Evolutionary conservation across 2,888 invertebrate species (phyloP), one percentile per base, ranked within the genome.

Genomic region (Branchellion lobata): DNA sequence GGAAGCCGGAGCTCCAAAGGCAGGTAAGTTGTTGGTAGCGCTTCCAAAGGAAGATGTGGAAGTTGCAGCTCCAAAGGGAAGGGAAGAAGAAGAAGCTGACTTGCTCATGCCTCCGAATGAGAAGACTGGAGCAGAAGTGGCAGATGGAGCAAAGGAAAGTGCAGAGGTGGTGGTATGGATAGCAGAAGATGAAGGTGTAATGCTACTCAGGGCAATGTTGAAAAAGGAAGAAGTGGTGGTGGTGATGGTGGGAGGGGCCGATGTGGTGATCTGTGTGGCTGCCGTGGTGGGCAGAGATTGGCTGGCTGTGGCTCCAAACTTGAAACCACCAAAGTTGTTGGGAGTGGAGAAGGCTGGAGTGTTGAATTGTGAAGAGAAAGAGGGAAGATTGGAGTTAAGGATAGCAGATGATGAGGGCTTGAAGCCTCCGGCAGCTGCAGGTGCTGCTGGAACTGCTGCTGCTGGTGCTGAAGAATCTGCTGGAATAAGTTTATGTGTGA

Each of bases 321-420:
- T 69, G 34, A 69, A 69, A 69, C 69, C 69, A 3, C 69, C 69
- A 69, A 69, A 69, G 27, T 5, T 29, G 34, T 31, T 69, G 24
- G n/a, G n/a, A n/a, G 69, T 31, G 33, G 69, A 57, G 24, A 57
- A 57, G n/a, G n/a, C n/a, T n/a, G n/a, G n/a, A n/a, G n/a, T n/a
- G n/a, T n/a, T n/a, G n/a, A n/a, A n/a, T n/a, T n/a, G n/a, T n/a
- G 61, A 14, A n/a, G 61, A 8, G 61, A 5, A 14, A 24, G n/a
- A 14, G 61, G 61, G 61, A 57, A 57, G 61, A n/a, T 57, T 57
- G 61, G 61, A 57, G 61, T 18, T 24, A 5, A 57, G 61, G n/a
- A 57, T 8, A 5, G 61, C 24, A 5, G 61, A 57, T 57, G 61
- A 69, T n/a, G 69, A 69, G 8, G 69, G 69, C 34, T 69, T 69